These are phyloP conservation scores for Cybosia mesomella DNA, from an alignment of 2,888 invertebrate species.

Conservation along the genomic window DNA sequence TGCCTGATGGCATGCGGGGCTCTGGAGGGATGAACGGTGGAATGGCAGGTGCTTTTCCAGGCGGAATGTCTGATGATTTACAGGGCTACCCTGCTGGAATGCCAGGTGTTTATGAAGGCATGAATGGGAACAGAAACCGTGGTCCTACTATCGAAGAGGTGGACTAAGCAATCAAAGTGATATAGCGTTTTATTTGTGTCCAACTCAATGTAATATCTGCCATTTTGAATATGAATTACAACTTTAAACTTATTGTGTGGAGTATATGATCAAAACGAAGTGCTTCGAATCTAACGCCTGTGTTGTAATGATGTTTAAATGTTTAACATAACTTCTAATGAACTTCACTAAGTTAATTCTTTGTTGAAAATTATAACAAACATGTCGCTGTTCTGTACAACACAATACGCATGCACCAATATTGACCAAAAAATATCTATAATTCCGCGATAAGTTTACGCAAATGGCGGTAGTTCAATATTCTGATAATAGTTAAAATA, in stretches of 20 bases:
- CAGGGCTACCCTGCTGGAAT: neutral
- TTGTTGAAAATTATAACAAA: neutral
- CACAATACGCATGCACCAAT: too few relatives aligned
- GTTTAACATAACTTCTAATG: too few relatives aligned
- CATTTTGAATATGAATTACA: neutral
- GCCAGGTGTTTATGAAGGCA: neutral
- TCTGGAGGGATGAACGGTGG: constrained; percentile 10
- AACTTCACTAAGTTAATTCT: too few relatives aligned
- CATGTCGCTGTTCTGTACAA: too few relatives aligned
- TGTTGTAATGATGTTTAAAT: neutral
- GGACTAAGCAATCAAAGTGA: neutral
- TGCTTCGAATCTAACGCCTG: neutral
- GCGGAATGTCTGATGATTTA: neutral
- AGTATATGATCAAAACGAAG: neutral
- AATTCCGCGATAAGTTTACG: too few relatives aligned
- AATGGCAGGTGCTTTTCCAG: too few relatives aligned
- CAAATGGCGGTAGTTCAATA: too few relatives aligned
- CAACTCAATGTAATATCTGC: neutral
- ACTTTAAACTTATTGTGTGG: too few relatives aligned
- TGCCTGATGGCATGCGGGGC: constrained; percentile 10
- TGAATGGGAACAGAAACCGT: neutral
- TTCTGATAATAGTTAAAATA: too few relatives aligned
- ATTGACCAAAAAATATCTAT: too few relatives aligned
- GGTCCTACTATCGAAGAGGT: constrained; percentile 18
- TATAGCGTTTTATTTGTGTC: neutral